Evolutionary conservation across 1,140 invertebrate genomes (phyloP), one percentile per base, ranked within the genome.

Genomic region (Drosophila seguyi): DNA sequence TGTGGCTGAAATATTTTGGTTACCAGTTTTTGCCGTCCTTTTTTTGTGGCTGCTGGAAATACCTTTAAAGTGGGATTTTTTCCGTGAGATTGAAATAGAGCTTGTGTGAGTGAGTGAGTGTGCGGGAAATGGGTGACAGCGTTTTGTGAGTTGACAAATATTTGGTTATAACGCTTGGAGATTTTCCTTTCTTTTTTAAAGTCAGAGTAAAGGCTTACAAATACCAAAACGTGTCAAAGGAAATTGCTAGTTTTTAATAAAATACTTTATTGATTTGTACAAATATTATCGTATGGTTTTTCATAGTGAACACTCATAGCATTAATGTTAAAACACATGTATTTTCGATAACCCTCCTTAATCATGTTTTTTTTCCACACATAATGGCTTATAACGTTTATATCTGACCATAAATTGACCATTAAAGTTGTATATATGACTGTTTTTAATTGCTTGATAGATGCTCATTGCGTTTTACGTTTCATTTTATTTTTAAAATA

Each of bases 1-100:
- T 72, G 52, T 72, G 66, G 67, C 50, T 31, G 50, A 71, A 71
- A 69, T 71, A 71, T 71, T 71, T 71, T 57, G 67, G 67, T 69
- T 20, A 34, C 48, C 48, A 45, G n/a, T 34, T 67, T 47, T 55
- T 38, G 6, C 3, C 20, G 3, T 13, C 3, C 18, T 41, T 42
- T 31, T 25, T 44, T 34, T 34, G 22, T 36, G 34, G 50, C 20
- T 55, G 8, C 20, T 25, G 52, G 16, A 50, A 42, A 72, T 39
- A 25, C 42, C 44, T 68, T 68, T 67, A 52, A 68, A 67, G 62
- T 29, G 44, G 14, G 34, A 71, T 50, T 48, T 71, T 53, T 48
- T 34, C 10, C 14, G 29, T 16, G 4, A 72, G 36, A 48, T 58
- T 69, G 22, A 69, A 57, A 18, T 18, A 14, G 13, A 47, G 13